phyloP scores from a whole-genome alignment of 2,113 vertebrate species.

The Meriones unguiculatus region DNA sequence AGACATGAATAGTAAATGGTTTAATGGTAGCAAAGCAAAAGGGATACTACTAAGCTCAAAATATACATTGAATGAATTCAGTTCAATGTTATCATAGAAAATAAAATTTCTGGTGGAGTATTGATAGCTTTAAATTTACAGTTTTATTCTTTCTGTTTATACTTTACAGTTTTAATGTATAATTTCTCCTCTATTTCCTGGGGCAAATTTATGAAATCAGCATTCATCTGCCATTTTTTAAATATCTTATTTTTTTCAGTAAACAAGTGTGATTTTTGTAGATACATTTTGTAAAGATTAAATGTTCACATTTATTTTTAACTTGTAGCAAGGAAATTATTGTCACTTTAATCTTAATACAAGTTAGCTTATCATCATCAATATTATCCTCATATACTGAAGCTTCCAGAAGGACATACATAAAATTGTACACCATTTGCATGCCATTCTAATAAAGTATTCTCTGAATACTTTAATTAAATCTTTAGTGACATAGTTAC shows the following conservation, averaged over 20 bases:
- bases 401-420: neutral
- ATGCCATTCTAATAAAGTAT: neutral
- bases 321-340: neutral
- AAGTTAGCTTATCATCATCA: neutral
- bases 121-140: neutral
- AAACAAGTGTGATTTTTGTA: neutral
- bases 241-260: neutral
- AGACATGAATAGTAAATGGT: neutral
- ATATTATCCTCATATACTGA: neutral
- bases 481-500: neutral
- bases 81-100: neutral
- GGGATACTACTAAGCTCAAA: neutral
- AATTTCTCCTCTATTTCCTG: neutral
- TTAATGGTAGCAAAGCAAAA: neutral
- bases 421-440: neutral
- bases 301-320: slow-evolving; percentile 23
- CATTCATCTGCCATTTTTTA: neutral
- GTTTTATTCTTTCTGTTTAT: neutral
- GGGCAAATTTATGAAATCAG: neutral
- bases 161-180: neutral
- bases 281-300: neutral
- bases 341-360: neutral
- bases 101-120: neutral
- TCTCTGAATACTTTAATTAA: neutral
- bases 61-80: neutral